Conservation (phyloP, 1,140 invertebrate genomes). For the Drosophila auraria region DNA sequence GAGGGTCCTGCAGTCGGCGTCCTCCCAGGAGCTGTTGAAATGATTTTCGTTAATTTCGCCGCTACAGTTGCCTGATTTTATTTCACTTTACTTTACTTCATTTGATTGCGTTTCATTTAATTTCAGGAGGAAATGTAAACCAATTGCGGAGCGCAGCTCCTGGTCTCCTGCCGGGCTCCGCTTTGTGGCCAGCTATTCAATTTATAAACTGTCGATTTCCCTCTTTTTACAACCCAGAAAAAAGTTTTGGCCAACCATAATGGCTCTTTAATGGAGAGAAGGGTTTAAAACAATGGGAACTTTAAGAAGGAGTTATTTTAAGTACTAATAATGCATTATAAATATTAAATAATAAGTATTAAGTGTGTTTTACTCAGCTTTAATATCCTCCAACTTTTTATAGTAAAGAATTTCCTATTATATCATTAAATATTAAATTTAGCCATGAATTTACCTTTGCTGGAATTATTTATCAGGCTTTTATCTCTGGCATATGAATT, state of each 20-base stretch:
- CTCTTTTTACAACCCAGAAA: not conserved
- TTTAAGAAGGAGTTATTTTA: not conserved
- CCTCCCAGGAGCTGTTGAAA: constrained; percentile 51
- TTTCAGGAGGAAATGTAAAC: constrained; percentile 43
- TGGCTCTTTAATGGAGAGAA: constrained; percentile 16
- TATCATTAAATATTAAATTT: too few species aligned
- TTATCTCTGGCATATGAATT: not conserved
- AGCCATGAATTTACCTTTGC: not conserved
- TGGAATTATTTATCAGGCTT: constrained; percentile 7
- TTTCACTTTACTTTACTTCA: constrained; percentile 48
- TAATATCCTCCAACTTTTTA: too few species aligned
- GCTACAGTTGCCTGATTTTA: constrained; percentile 47
- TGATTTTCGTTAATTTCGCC: constrained; percentile 66
- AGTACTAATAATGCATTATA: too few species aligned
- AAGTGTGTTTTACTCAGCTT: too few species aligned
- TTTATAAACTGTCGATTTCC: constrained; percentile 48
- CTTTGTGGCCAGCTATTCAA: constrained; percentile 48
- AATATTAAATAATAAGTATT: not conserved
- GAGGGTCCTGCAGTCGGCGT: not conserved
- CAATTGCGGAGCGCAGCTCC: constrained; percentile 20
- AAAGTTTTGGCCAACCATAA: not conserved
- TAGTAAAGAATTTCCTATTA: not conserved
- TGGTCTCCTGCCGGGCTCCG: constrained; percentile 4
- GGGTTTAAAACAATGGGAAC: not conserved
- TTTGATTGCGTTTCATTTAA: constrained; percentile 61